Base-by-base conservation (phyloP, 2,113 vertebrate species). In the Chloropsis cyanopogon region DNA sequence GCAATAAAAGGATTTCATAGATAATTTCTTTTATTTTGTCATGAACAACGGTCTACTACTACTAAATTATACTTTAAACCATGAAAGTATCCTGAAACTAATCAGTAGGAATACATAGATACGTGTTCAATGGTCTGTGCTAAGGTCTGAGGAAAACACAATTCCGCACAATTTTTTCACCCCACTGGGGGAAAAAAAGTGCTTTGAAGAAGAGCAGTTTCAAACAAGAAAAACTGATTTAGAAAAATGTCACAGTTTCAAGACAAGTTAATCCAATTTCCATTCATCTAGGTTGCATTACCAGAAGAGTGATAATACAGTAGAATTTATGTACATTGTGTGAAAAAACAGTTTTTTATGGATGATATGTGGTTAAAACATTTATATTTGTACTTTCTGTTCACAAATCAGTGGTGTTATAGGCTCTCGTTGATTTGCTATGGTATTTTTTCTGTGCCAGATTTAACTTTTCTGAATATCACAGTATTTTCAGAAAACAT, bases 171-270 rank as follows among this genome's bases (percentile, higher is more conserved):
- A 39, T 61, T 76, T 76, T 20, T 57, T 21, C 54, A 28, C 5
- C 18, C 33, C 7, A n/a, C n/a, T 0, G 0, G 12, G 22, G 9
- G 28, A 13, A 52, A 65, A n/a, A 71, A 35, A 15, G 2, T 29
- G 4, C 13, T 56, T 52, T 80, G 46, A 93, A 26, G 47, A 92
- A 81, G 57, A 73, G 10, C 17, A 78, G 26, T 80, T 79, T 85
- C 28, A 79, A 75, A 80, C 17, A 50, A 92, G 37, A 68, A 50
- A 91, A 86, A 46, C 28, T 44, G 12, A 64, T 44, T 65, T 42
- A 68, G 66, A 61, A 89, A 68, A 83, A 80, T 41, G 2, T 28
- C 31, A 13, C 13, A 17, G 15, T 70, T 73, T 75, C 42, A 69
- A 47, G 19, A 65, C 11, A 66, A 41, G 10, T 37, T 64, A 73